phyloP scores from a whole-genome alignment of 2,113 vertebrate species.

The Spilogale gracilis region DNA sequence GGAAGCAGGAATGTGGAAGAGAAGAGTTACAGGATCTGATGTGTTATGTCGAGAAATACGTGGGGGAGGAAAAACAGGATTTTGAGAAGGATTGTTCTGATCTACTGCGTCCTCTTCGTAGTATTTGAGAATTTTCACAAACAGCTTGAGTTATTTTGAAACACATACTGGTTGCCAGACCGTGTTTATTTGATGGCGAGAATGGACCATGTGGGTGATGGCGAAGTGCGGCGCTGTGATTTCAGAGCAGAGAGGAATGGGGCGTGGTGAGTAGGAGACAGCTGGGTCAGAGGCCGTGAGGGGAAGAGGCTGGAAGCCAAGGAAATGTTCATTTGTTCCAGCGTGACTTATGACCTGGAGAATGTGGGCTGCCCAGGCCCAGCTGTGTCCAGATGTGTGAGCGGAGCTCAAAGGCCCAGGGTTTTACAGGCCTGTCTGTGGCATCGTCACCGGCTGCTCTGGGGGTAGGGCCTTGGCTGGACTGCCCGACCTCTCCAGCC shows the following conservation, averaged over 20 bases:
- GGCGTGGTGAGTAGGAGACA: not conserved
- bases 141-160: not conserved
- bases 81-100: not conserved
- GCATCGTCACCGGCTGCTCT: not conserved
- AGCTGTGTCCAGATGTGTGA: slow-evolving; percentile 22
- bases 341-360: slow-evolving; percentile 46
- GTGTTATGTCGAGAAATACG: not conserved
- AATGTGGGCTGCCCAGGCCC: not conserved
- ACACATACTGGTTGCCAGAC: not conserved
- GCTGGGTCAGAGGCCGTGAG: not conserved
- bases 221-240: too few species aligned
- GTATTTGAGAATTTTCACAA: not conserved
- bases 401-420: not conserved
- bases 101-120: not conserved
- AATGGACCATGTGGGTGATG: fast-evolving
- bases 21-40: not conserved
- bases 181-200: not conserved
- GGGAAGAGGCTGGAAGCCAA: slow-evolving; percentile 29
- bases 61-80: not conserved
- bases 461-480: not conserved
- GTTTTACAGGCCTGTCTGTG: not conserved
- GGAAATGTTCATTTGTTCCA: slow-evolving; percentile 25
- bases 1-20: not conserved
- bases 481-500: not conserved
- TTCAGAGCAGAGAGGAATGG: not conserved